phyloP scores from a whole-genome alignment of 2,113 vertebrate genomes.

The Corapipo altera region DNA sequence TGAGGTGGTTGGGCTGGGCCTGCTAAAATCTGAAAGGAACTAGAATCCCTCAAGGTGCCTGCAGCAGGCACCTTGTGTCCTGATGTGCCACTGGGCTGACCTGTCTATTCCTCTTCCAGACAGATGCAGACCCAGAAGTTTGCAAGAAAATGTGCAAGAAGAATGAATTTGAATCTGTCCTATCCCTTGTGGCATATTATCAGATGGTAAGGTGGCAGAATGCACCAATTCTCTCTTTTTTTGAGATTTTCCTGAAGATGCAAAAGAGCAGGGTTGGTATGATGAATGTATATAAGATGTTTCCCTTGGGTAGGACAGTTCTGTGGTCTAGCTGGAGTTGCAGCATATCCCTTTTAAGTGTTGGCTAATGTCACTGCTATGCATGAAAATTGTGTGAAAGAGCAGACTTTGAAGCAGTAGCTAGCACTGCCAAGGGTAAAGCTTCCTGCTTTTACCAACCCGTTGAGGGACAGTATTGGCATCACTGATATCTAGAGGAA shows the following conservation, averaged over 20 bases:
- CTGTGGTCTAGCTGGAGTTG: not conserved
- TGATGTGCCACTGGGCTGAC: not conserved
- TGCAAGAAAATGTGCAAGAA: conserved; percentile 96
- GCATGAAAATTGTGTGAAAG: not conserved
- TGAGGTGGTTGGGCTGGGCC: not conserved
- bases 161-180: conserved; percentile 86
- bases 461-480: not conserved
- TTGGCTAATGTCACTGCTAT: not conserved
- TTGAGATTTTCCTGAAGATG: not conserved
- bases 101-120: conserved; percentile 76
- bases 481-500: not conserved
- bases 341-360: not conserved
- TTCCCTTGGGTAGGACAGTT: not conserved
- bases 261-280: not conserved
- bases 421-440: not conserved
- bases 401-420: not conserved
- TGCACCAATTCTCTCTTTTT: not conserved
- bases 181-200: conserved; percentile 94
- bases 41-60: not conserved
- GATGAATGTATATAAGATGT: not conserved
- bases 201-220: conserved; percentile 87
- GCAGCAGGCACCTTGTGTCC: not conserved
- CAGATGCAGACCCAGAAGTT: conserved; percentile 96
- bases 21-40: not conserved
- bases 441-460: not conserved